Evolutionary conservation across 2,113 vertebrate genomes (phyloP), one percentile per base, ranked within the genome.

Genomic region (Rissa tridactyla): DNA sequence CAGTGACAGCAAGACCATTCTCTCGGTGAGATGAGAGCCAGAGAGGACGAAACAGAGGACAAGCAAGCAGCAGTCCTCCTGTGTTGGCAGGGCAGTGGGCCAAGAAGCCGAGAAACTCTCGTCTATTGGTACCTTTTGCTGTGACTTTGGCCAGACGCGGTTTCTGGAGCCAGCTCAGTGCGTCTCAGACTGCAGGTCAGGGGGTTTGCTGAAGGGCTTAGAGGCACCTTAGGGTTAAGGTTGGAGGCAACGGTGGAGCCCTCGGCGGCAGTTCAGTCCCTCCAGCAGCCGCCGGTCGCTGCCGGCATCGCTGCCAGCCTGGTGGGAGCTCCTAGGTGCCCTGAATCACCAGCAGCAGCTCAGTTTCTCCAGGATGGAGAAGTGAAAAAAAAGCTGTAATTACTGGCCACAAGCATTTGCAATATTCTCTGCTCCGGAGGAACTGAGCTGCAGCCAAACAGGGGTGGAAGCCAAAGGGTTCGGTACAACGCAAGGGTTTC

Each of bases 281-380:
- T 86, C 40, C 57, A 60, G 47, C 32, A 58, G 22, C 52, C 1
- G 2, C 72, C 0, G 1, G 49, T 44, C 2, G 0, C 57, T 92
- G 68, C 36, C 54, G 27, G 71, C 49, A 10, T 60, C 49, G 25
- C 84, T 71, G 42, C 38, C 70, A 51, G 55, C 19, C 69, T 78
- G 72, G 19, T 91, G 72, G 65, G 52, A 78, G 36, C 76, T 55
- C 70, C 83, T 11, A 21, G 49, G 30, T 82, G 66, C 71, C 34
- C 55, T 40, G 21, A 47, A 79, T 82, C 70, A 52, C 40, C 6
- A 1, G 19, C 77, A 85, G 25, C 70, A 91, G 44, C 54, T 90
- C 5, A 0, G 62, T 57, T 76, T 72, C 84, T 90, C 25, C 58
- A 18, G 27, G 66, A 90, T 1, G 10, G 73, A 76, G 82, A 69